Conservation (phyloP, 2,797 vertebrate genomes). For the Eutrigla gurnardus region DNA sequence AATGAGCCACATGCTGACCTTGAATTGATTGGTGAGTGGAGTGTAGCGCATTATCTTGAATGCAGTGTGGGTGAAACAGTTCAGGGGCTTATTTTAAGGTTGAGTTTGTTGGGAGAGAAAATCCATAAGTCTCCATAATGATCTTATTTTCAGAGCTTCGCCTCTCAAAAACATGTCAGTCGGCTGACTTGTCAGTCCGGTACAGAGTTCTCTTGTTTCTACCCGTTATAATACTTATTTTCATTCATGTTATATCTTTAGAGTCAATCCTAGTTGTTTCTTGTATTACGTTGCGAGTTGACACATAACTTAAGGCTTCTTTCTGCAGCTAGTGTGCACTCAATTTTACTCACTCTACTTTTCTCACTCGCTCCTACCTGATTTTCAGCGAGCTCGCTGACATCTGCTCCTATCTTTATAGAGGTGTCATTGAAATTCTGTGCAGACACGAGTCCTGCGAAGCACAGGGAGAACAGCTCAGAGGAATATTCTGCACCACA, state of each 20-base stretch:
- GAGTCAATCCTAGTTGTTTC: constrained; percentile 1
- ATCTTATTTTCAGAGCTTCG: constrained; percentile 42
- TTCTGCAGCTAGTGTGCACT: constrained; percentile 49
- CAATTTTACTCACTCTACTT: constrained; percentile 57
- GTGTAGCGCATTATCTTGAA: constrained; percentile 54
- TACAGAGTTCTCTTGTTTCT: constrained; percentile 17
- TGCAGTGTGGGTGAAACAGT: constrained; percentile 38
- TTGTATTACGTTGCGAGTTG: constrained; percentile 49
- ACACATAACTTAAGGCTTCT: constrained; percentile 40
- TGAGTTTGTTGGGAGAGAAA: constrained; percentile 22
- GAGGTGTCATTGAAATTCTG: constrained; percentile 81
- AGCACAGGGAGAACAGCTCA: constrained; percentile 70
- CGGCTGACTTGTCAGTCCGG: constrained; percentile 25
- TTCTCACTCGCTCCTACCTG: constrained; percentile 65
- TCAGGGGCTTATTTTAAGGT: constrained; percentile 45
- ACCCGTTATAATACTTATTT: constrained; percentile 9
- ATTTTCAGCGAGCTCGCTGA: constrained; percentile 73
- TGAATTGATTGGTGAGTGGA: constrained; percentile 67
- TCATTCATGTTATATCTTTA: constrained; percentile 24
- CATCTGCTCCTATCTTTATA: constrained; percentile 79
- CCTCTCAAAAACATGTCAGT: constrained; percentile 41
- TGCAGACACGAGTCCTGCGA: constrained; percentile 71
- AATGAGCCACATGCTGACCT: constrained; percentile 62
- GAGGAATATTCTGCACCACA: constrained; percentile 68
- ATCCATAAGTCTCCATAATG: constrained; percentile 47